Evolutionary conservation across 2,888 invertebrate species (phyloP).

Genomic region (Caenorhabditis zanzibari): DNA sequence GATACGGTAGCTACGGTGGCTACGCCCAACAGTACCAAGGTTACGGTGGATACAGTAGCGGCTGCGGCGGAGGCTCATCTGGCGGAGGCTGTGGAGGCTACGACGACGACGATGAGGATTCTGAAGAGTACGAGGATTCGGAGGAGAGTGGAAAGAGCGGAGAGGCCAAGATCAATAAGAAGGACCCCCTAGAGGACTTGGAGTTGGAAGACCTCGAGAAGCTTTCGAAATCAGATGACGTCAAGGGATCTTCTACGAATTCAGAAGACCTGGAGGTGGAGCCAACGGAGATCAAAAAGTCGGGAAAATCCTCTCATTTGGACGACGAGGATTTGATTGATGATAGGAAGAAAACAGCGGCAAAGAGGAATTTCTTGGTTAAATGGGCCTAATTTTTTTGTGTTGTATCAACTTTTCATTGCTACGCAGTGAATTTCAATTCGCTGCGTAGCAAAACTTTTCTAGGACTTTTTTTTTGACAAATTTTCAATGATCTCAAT

Average conservation of each 20-base stretch:
- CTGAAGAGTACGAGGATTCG: constrained; percentile 55
- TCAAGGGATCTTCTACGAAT: background rate
- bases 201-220: constrained; percentile 73
- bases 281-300: constrained; percentile 33
- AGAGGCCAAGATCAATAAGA: constrained; percentile 65
- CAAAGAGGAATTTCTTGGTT: constrained; percentile 46
- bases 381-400: constrained; percentile 67
- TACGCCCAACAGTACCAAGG: constrained; percentile 47
- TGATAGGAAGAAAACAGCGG: constrained; percentile 37
- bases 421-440: too few relatives aligned
- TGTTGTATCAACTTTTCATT: too few relatives aligned
- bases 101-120: constrained; percentile 50
- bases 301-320: background rate
- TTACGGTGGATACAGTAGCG: constrained; percentile 33
- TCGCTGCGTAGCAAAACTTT: too few relatives aligned
- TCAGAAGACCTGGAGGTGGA: constrained; percentile 14
- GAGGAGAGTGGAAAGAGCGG: constrained; percentile 65
- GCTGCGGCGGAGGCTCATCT: constrained; percentile 43
- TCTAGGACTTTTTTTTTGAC: too few relatives aligned
- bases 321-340: constrained; percentile 64
- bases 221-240: constrained; percentile 62
- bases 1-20: constrained; percentile 28
- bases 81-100: constrained; percentile 50
- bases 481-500: too few relatives aligned
- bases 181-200: constrained; percentile 70